Evolutionary conservation across 2,797 vertebrate species (phyloP).

Genomic region (Sebastes matsubarae): DNA sequence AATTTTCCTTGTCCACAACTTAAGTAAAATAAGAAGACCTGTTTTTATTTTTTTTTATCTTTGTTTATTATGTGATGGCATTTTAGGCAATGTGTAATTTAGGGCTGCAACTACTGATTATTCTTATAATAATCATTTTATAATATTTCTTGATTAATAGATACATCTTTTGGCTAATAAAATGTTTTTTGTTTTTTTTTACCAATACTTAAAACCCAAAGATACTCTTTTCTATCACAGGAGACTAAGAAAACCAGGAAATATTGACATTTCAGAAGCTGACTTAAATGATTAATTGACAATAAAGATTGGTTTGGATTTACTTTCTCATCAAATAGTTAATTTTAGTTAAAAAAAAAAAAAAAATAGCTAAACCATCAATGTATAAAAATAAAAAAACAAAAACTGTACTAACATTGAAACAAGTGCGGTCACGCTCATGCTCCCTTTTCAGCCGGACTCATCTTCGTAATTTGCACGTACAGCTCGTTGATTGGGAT

Average conservation of each 20-base stretch:
- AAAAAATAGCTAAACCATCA: neutral
- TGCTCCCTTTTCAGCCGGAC: constrained; percentile 7
- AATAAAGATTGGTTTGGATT: neutral
- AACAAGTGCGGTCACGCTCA: neutral
- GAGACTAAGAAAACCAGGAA: neutral
- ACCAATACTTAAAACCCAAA: neutral
- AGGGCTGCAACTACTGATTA: neutral
- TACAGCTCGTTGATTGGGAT: constrained; percentile 44
- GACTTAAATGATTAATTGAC: neutral
- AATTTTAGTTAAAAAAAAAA: no score
- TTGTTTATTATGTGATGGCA: neutral
- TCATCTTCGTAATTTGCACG: constrained; percentile 25
- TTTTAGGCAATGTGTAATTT: no score
- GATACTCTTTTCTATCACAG: neutral
- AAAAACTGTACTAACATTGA: neutral
- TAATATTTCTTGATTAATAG: no score
- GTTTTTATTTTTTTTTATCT: neutral
- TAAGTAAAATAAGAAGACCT: neutral
- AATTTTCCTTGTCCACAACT: neutral
- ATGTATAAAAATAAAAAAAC: neutral
- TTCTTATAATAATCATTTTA: neutral
- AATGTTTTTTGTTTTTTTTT: neutral
- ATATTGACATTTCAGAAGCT: neutral
- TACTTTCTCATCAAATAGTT: neutral
- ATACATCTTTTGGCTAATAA: neutral